Conservation (phyloP, 2,888 invertebrate species). For the Drosophila heteroneura region DNA sequence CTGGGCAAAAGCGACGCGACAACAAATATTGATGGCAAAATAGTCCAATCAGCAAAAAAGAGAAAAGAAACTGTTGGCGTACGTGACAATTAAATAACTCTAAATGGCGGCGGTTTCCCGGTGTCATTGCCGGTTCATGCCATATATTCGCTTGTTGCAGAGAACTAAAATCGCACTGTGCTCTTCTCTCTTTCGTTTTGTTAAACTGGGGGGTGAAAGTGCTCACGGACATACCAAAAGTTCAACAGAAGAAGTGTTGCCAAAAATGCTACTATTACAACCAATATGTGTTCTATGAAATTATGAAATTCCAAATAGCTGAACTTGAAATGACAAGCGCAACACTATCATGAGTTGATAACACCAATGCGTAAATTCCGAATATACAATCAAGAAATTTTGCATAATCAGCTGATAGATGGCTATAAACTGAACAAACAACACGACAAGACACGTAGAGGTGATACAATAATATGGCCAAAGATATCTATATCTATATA, state of each 20-base stretch:
- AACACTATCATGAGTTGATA: conserved; percentile 30
- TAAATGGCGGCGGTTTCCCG: conserved; percentile 55
- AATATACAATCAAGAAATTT: conserved; percentile 17
- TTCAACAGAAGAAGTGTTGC: neutral
- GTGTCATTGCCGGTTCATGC: conserved; percentile 22
- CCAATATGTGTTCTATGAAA: neutral
- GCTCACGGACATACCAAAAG: conserved; percentile 9
- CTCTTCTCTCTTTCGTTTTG: neutral
- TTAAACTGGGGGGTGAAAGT: conserved; percentile 45
- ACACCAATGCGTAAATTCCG: conserved; percentile 19
- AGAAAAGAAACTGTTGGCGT: conserved; percentile 56
- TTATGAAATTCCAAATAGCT: conserved; percentile 34
- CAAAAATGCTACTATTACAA: neutral
- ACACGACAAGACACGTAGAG: conserved; percentile 14
- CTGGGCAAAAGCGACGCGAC: conserved; percentile 31
- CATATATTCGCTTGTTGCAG: conserved; percentile 1
- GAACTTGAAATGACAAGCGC: conserved; percentile 30
- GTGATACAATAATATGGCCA: conserved; percentile 21
- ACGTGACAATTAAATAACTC: conserved; percentile 62
- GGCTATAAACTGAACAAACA: neutral
- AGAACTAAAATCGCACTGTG: conserved; percentile 4
- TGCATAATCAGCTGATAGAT: conserved; percentile 57
- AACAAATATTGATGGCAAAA: conserved; percentile 19
- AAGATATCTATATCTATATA: conserved; percentile 20
- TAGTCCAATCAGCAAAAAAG: conserved; percentile 40